phyloP scores from a whole-genome alignment of 2,888 invertebrate genomes.

The Antheraea assamensis region DNA sequence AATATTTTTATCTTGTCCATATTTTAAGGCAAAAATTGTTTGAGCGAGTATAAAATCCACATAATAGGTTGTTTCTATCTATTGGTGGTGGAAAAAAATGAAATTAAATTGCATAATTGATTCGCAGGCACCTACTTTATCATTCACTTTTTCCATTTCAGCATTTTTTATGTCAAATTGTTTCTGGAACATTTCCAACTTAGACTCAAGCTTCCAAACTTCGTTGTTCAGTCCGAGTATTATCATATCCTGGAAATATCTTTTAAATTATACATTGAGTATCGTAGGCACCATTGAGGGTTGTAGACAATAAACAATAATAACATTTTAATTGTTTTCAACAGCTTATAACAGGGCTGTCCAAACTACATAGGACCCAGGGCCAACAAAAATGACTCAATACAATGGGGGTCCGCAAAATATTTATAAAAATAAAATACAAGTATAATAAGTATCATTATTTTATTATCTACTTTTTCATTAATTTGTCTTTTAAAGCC shows the following conservation, averaged over 20 bases:
- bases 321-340: too few species aligned
- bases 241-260: slow-evolving; percentile 80
- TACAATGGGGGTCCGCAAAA: too few species aligned
- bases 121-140: slow-evolving; percentile 52
- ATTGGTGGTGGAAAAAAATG: neutral
- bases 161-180: slow-evolving; percentile 85
- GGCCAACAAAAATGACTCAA: too few species aligned
- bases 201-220: slow-evolving; percentile 86
- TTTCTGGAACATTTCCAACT: slow-evolving; percentile 83
- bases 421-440: too few species aligned
- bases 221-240: slow-evolving; percentile 86
- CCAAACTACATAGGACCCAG: too few species aligned
- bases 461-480: too few species aligned
- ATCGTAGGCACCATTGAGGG: too few species aligned
- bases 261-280: slow-evolving; percentile 11
- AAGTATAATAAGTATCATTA: too few species aligned
- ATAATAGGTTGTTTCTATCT: neutral
- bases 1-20: neutral
- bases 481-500: too few species aligned
- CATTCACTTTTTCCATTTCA: slow-evolving; percentile 81
- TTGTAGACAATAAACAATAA: too few species aligned
- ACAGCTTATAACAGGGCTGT: too few species aligned
- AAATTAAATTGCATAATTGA: neutral
- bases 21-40: neutral
- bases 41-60: neutral